Evolutionary conservation across 2,797 vertebrate genomes (phyloP).

Genomic region (Enteromius trimaculatus): DNA sequence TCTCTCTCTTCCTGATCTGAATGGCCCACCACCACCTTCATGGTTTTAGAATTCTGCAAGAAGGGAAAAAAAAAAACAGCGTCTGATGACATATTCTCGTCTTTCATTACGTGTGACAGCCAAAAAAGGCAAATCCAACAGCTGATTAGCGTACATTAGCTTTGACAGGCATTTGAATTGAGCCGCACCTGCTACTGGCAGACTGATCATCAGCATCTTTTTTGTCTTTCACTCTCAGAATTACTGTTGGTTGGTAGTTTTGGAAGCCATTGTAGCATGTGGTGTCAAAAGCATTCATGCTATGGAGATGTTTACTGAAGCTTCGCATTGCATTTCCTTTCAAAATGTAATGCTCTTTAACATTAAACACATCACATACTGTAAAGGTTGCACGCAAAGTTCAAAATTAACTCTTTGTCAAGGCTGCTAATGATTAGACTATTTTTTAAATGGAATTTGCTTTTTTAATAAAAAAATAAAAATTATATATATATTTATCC

Average conservation of each 20-base stretch:
- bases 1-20: constrained; percentile 56
- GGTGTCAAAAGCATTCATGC: constrained; percentile 43
- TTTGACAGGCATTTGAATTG: constrained; percentile 53
- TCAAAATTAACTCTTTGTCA: not conserved
- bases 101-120: constrained; percentile 38
- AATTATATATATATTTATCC: too few species aligned
- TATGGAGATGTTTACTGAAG: constrained; percentile 65
- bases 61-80: constrained; percentile 66
- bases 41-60: constrained; percentile 69
- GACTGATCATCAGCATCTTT: constrained; percentile 16
- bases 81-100: constrained; percentile 47
- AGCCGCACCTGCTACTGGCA: constrained; percentile 53
- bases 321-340: constrained; percentile 72
- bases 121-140: constrained; percentile 49
- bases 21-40: constrained; percentile 69
- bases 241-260: constrained; percentile 50
- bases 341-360: constrained; percentile 67
- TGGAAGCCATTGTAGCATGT: constrained; percentile 32
- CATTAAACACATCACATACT: constrained; percentile 38
- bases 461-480: too few species aligned
- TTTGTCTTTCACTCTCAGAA: constrained; percentile 55
- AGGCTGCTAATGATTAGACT: not conserved
- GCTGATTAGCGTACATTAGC: constrained; percentile 54
- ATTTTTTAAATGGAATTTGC: too few species aligned
- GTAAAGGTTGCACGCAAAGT: constrained; percentile 10